These are phyloP conservation scores for Nautilus pompilius DNA, from an alignment of 1,140 invertebrate genomes.

Conservation along the genomic window DNA sequence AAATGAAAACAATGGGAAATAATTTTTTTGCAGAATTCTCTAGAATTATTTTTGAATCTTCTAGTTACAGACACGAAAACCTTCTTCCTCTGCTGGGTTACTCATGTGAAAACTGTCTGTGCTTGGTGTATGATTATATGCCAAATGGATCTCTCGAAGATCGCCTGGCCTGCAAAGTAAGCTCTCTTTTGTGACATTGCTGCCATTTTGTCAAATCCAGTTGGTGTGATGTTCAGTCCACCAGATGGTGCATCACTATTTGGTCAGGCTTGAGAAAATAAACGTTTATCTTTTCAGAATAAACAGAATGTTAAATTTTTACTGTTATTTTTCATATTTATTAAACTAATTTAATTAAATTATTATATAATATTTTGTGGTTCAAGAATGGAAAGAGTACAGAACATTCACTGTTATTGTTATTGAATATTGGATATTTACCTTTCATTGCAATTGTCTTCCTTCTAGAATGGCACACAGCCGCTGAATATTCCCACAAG, in stretches of 20 bases:
- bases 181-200: background rate
- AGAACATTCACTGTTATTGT: no score
- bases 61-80: slow-evolving; percentile 66
- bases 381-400: no score
- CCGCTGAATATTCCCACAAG: slow-evolving; percentile 57
- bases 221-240: background rate
- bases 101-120: slow-evolving; percentile 62
- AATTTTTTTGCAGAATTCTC: slow-evolving; percentile 10
- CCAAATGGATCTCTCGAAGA: slow-evolving; percentile 68
- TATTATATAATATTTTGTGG: no score
- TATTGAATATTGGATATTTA: background rate
- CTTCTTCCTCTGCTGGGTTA: slow-evolving; percentile 67
- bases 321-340: no score
- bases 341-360: no score
- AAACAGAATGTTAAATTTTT: no score
- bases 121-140: slow-evolving; percentile 70
- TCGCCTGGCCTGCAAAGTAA: slow-evolving; percentile 57
- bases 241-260: background rate
- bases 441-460: background rate
- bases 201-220: background rate
- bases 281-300: no score
- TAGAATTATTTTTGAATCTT: slow-evolving; percentile 46
- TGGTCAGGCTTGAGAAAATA: background rate
- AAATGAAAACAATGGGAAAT: slow-evolving; percentile 46
- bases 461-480: slow-evolving; percentile 32